These are phyloP conservation scores for Parotocinclus haroldoi DNA, from an alignment of 2,797 vertebrate genomes.

Conservation along the genomic window DNA sequence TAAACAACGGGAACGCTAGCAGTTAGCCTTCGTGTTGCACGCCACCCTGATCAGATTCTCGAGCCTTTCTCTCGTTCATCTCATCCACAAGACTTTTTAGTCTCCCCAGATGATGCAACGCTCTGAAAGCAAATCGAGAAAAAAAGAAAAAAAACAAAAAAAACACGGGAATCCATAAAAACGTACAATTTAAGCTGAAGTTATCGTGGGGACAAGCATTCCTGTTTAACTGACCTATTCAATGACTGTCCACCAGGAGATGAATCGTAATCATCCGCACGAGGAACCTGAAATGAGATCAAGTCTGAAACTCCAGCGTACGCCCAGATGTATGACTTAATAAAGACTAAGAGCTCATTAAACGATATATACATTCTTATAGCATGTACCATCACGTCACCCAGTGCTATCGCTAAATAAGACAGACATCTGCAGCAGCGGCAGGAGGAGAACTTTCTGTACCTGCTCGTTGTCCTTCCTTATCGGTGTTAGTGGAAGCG, in stretches of 20 bases:
- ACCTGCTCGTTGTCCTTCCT: conserved; percentile 11
- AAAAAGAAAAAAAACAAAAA: too few species aligned
- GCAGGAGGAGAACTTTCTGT: too few species aligned
- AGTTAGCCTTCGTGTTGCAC: background rate
- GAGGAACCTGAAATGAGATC: conserved; percentile 43
- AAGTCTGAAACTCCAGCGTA: too few species aligned
- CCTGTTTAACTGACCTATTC: conserved; percentile 61
- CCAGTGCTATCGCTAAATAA: too few species aligned
- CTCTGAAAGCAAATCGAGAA: conserved; percentile 59
- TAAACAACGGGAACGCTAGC: background rate
- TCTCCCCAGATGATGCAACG: conserved; percentile 72
- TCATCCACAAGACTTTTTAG: conserved; percentile 71
- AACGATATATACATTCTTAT: too few species aligned
- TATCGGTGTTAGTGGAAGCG: background rate
- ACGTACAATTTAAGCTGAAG: too few species aligned
- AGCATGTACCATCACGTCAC: too few species aligned
- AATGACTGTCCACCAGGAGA: conserved; percentile 65
- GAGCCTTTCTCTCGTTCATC: conserved; percentile 45
- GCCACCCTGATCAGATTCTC: conserved; percentile 15
- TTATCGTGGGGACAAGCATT: too few species aligned
- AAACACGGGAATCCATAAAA: too few species aligned
- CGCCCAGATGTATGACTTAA: too few species aligned
- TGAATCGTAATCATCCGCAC: conserved; percentile 53
- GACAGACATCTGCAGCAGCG: too few species aligned
- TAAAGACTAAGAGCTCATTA: too few species aligned